A percentile compares a stretch with the other conserved stretches of the same genome.
Conservation (phyloP, 2,113 vertebrate species). For the Probosciger aterrimus region DNA sequence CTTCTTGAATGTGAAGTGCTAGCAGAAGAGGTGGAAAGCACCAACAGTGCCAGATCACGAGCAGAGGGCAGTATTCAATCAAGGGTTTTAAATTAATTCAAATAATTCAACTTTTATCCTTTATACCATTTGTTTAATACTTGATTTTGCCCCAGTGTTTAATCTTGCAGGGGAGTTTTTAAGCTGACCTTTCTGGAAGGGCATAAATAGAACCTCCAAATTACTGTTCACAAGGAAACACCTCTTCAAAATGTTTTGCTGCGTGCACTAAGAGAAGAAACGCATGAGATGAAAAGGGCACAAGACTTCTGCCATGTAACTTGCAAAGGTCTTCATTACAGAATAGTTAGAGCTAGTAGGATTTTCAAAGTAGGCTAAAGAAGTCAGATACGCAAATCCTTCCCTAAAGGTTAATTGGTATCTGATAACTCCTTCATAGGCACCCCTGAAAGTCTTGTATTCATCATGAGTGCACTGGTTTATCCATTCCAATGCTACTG, state of each 20-base stretch:
- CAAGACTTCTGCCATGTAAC: neutral
- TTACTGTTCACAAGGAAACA: neutral
- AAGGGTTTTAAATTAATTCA: neutral
- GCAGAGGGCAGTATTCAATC: neutral
- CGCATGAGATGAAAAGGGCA: neutral
- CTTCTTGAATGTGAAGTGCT: neutral
- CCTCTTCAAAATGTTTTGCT: neutral
- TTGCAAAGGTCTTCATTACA: neutral
- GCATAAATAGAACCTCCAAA: neutral
- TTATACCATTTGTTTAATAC: neutral
- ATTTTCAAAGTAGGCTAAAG: neutral
- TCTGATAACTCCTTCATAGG: neutral
- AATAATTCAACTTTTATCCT: neutral
- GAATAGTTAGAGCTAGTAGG: neutral
- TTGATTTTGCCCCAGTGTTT: neutral
- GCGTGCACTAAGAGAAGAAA: neutral
- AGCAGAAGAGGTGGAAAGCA: neutral
- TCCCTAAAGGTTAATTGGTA: neutral
- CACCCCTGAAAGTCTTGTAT: neutral
- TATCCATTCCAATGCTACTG: neutral
- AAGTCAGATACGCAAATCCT: neutral
- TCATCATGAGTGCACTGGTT: accelerated
- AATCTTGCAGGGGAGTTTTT: neutral
- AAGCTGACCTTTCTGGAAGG: neutral
- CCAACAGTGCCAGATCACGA: neutral